A percentile compares a stretch with the other conserved stretches of the same genome.
Evolutionary conservation across 2,888 invertebrate genomes (phyloP).

Genomic region (Choristoneura rosaceana): DNA sequence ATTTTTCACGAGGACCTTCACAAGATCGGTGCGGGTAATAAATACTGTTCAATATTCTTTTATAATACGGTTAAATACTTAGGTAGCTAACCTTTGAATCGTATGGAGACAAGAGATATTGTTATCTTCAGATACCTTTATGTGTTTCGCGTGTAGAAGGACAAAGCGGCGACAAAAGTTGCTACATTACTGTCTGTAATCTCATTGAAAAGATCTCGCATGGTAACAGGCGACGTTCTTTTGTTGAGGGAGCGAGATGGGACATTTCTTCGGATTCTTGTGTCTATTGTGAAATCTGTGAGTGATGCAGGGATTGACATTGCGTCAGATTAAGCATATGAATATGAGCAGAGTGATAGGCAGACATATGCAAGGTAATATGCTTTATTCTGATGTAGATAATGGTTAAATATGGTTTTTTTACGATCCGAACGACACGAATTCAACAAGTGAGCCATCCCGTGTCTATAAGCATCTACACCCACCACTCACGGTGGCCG

Average conservation of each 20-base stretch:
- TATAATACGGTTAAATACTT: conserved; percentile 25
- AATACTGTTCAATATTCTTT: conserved; percentile 24
- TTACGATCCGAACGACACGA: too few relatives aligned
- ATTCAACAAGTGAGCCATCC: too few relatives aligned
- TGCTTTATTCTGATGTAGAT: not conserved
- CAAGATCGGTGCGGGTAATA: conserved; percentile 21
- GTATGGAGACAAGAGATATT: conserved; percentile 17
- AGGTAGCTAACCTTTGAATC: conserved; percentile 9
- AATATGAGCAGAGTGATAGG: not conserved
- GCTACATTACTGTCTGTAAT: conserved; percentile 17
- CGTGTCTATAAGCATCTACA: too few relatives aligned
- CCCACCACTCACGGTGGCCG: too few relatives aligned
- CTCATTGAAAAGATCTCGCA: conserved; percentile 14
- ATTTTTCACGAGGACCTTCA: conserved; percentile 3
- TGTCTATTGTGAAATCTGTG: not conserved
- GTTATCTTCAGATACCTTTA: conserved; percentile 26
- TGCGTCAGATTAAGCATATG: not conserved
- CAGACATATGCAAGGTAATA: not conserved
- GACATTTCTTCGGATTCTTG: conserved; percentile 14
- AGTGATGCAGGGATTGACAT: conserved; percentile 4
- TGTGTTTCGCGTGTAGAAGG: conserved; percentile 18
- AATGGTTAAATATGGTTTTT: not conserved
- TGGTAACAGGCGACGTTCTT: conserved; percentile 22
- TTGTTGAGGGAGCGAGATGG: conserved; percentile 25
- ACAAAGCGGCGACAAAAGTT: conserved; percentile 33